phyloP scores from a whole-genome alignment of 23 tunicate species.

The Ciona savignyi region DNA sequence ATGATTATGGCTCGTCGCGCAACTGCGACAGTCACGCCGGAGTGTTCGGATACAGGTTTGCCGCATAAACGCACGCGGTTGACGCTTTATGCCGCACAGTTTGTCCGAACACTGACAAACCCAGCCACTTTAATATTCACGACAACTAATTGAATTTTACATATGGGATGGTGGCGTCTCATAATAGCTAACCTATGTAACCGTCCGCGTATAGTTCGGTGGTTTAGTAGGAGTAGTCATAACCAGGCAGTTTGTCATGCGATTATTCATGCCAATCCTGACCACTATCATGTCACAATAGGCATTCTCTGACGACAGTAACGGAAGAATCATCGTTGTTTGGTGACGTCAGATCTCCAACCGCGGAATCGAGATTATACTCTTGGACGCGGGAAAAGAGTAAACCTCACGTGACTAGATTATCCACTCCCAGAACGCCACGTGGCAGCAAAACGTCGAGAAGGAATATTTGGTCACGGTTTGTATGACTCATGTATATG shows the following conservation, averaged over 20 bases:
- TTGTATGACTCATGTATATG: too few species aligned
- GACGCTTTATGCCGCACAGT: too few species aligned
- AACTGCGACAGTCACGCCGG: not conserved
- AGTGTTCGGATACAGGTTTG: not conserved
- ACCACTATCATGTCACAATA: not conserved
- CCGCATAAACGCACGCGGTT: too few species aligned
- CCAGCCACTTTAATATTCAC: too few species aligned
- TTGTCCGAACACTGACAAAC: too few species aligned
- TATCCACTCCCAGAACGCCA: not conserved
- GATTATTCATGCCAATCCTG: too few species aligned
- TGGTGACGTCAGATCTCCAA: not conserved
- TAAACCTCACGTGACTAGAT: not conserved
- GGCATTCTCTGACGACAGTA: not conserved
- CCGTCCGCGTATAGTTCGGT: too few species aligned
- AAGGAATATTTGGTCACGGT: not conserved
- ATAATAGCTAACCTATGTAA: too few species aligned
- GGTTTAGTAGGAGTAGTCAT: too few species aligned
- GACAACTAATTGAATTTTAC: too few species aligned
- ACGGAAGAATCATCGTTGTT: not conserved
- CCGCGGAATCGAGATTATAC: not conserved
- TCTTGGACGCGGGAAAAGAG: not conserved
- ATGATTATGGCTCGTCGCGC: not conserved
- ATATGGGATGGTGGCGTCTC: too few species aligned
- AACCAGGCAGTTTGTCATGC: too few species aligned
- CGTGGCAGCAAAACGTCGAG: not conserved